phyloP scores from a whole-genome alignment of 1,140 invertebrate genomes.

The Harpegnathos saltator region DNA sequence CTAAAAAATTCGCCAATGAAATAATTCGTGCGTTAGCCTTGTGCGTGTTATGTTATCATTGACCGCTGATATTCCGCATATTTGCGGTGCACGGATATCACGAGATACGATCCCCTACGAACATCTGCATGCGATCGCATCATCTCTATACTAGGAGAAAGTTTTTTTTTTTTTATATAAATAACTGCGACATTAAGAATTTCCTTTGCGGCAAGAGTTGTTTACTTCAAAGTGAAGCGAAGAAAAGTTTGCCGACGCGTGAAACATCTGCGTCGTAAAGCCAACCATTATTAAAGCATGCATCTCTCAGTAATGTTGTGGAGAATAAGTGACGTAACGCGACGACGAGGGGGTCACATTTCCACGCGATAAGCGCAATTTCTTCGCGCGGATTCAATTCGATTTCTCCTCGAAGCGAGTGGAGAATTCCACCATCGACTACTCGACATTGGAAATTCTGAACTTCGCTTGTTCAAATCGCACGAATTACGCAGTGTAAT shows the following conservation, averaged over 20 bases:
- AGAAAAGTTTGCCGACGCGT: slow-evolving; percentile 43
- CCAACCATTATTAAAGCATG: slow-evolving; percentile 43
- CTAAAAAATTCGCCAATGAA: no score
- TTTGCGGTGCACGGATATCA: neutral
- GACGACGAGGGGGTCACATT: neutral
- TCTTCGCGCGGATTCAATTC: neutral
- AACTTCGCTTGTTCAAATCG: neutral
- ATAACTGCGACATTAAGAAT: slow-evolving; percentile 49
- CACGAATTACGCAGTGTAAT: neutral
- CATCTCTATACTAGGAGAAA: slow-evolving; percentile 46
- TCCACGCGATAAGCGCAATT: slow-evolving; percentile 6
- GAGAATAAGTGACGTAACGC: slow-evolving; percentile 50
- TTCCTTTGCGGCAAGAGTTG: slow-evolving; percentile 26
- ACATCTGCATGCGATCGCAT: neutral
- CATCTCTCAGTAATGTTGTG: slow-evolving; percentile 33
- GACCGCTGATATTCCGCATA: no score
- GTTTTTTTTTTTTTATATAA: slow-evolving; percentile 56
- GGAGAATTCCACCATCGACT: no score
- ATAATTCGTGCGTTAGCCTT: no score
- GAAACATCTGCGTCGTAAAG: slow-evolving; percentile 34
- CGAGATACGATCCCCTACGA: neutral
- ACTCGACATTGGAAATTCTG: neutral
- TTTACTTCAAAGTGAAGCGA: slow-evolving; percentile 44
- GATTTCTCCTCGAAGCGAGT: neutral
- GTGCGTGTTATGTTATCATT: no score